Percentiles rank a stretch among this genome's conserved stretches.
Conservation (phyloP, 2,113 vertebrate genomes). For the Chauna torquata region DNA sequence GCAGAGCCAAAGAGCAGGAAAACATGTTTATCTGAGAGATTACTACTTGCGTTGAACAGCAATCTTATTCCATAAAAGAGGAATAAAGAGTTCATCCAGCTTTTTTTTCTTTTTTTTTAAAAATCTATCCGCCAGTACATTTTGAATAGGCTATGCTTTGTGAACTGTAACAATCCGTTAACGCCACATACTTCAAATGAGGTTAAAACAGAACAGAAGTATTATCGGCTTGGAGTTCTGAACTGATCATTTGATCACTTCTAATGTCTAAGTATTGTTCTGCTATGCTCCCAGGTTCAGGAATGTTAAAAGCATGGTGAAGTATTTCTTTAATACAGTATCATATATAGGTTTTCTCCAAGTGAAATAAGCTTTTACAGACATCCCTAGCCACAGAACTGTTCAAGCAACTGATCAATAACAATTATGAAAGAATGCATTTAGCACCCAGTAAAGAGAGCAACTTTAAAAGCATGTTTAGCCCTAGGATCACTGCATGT, state of each 20-base stretch:
- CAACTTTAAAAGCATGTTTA: background rate
- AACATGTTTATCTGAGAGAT: background rate
- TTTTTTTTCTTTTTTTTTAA: background rate
- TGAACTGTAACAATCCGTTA: background rate
- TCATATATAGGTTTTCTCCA: background rate
- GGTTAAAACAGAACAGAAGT: background rate
- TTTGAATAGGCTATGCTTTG: background rate
- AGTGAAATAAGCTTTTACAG: background rate
- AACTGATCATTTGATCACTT: background rate
- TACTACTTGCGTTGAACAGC: background rate
- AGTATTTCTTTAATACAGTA: background rate
- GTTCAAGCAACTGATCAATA: slow-evolving; percentile 19
- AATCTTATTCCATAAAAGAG: background rate
- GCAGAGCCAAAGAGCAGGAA: background rate
- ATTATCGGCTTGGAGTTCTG: background rate
- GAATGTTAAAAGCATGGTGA: slow-evolving; percentile 9
- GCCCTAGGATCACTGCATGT: background rate
- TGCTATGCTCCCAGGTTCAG: background rate
- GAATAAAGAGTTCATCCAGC: background rate
- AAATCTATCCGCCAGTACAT: background rate
- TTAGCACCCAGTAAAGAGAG: background rate
- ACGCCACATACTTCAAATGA: background rate
- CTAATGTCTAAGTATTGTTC: background rate
- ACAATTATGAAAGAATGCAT: background rate
- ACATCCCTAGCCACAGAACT: background rate